A percentile compares a stretch with the other conserved stretches of the same genome.
Evolutionary conservation across 1,140 invertebrate genomes (phyloP).

Genomic region (Probaryconus sp.): DNA sequence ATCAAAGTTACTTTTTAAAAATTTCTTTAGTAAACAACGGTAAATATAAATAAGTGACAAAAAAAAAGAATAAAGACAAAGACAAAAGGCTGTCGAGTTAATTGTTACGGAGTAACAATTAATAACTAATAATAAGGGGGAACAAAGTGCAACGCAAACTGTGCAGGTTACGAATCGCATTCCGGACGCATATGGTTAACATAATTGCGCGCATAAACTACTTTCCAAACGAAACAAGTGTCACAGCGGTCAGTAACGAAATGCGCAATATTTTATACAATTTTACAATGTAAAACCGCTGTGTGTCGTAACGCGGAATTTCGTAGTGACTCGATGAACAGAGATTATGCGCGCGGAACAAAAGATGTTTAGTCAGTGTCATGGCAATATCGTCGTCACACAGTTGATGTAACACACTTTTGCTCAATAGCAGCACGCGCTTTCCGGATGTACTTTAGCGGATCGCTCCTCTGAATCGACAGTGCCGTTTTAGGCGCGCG

Average conservation of each 20-base stretch:
- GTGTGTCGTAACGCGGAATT: constrained; percentile 24
- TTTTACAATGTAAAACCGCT: constrained; percentile 15
- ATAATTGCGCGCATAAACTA: constrained; percentile 8
- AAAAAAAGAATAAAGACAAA: too few species aligned
- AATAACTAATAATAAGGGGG: too few species aligned
- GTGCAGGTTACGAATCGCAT: constrained; percentile 1
- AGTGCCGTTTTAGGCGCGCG: constrained; percentile 57
- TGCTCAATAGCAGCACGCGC: constrained; percentile 47
- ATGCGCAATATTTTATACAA: constrained; percentile 28
- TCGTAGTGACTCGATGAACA: constrained; percentile 25
- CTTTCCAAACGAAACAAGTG: constrained; percentile 19
- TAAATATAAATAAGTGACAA: too few species aligned
- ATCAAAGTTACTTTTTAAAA: too few species aligned
- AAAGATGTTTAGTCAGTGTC: constrained; percentile 55
- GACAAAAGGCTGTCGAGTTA: too few species aligned
- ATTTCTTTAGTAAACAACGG: too few species aligned
- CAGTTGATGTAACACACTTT: constrained; percentile 54
- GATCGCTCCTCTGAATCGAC: constrained; percentile 53
- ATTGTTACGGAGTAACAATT: too few species aligned
- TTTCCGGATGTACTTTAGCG: constrained; percentile 57
- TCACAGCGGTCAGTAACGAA: constrained; percentile 21
- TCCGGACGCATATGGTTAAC: constrained; percentile 2
- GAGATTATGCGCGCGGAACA: constrained; percentile 38
- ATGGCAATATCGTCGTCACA: constrained; percentile 41
- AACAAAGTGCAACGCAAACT: too few species aligned